Percentiles rank a stretch among this genome's conserved stretches.
These are phyloP conservation scores for Scaptomyza caliginosa DNA, from an alignment of 2,888 invertebrate genomes.

Conservation along the genomic window DNA sequence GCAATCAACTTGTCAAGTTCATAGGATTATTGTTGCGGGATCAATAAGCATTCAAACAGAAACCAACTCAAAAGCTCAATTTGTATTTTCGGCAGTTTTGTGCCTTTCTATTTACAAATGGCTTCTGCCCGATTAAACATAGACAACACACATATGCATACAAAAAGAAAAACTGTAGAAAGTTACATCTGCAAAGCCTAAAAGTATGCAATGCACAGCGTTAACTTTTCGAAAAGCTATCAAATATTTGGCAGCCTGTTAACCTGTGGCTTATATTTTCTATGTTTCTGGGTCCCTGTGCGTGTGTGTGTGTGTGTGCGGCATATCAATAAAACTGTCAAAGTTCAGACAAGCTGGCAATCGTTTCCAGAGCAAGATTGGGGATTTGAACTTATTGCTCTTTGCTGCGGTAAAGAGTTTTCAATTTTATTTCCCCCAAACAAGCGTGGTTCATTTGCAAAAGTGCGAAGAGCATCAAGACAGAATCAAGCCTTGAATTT, in stretches of 20 bases:
- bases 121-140: conserved; percentile 63
- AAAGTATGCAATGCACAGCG: conserved; percentile 34
- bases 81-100: conserved; percentile 25
- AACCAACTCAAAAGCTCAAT: conserved; percentile 12
- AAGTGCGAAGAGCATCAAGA: conserved; percentile 22
- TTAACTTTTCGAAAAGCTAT: conserved; percentile 40
- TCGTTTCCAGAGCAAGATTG: conserved; percentile 5
- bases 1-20: not conserved
- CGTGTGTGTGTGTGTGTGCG: conserved; percentile 24
- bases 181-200: conserved; percentile 1
- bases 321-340: conserved; percentile 69
- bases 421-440: conserved; percentile 32
- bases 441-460: conserved; percentile 28
- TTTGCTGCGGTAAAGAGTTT: conserved; percentile 45
- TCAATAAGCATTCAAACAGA: not conserved
- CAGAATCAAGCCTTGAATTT: conserved; percentile 16
- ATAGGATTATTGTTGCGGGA: not conserved
- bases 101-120: conserved; percentile 55
- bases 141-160: conserved; percentile 45
- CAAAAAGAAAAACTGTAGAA: not conserved
- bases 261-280: conserved; percentile 12
- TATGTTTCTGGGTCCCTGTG: too few relatives aligned
- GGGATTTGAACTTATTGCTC: conserved; percentile 16
- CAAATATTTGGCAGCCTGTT: conserved; percentile 47
- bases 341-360: conserved; percentile 41